Evolutionary conservation across 2,888 invertebrate species (phyloP).

Genomic region (Ochropleura leucogaster): DNA sequence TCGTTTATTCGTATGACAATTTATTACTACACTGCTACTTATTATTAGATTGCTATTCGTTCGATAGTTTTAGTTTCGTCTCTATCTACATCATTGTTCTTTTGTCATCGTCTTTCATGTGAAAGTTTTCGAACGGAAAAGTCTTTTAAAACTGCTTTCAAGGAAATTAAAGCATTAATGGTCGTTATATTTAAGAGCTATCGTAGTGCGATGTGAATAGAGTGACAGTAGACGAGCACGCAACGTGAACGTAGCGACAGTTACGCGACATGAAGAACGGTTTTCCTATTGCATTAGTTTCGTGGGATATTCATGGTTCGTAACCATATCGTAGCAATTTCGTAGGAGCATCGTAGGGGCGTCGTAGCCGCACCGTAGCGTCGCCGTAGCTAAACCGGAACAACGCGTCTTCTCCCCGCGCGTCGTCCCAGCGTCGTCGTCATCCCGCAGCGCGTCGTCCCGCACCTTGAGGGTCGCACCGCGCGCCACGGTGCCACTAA

Average conservation of each 20-base stretch:
- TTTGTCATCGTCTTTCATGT: slow-evolving; percentile 86
- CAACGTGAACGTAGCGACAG: slow-evolving; percentile 40
- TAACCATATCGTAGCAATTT: slow-evolving; percentile 13
- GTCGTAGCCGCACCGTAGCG: slow-evolving; percentile 13
- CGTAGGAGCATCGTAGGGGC: slow-evolving; percentile 20
- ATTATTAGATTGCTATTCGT: slow-evolving; percentile 24
- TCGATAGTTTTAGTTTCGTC: slow-evolving; percentile 61
- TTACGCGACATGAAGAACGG: neutral
- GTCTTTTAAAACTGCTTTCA: slow-evolving; percentile 89
- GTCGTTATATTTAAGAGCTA: slow-evolving; percentile 79
- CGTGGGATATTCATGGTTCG: neutral
- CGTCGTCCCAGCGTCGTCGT: slow-evolving; percentile 56
- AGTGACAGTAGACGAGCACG: slow-evolving; percentile 41
- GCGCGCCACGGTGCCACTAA: slow-evolving; percentile 86
- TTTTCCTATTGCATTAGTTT: neutral
- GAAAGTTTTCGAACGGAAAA: slow-evolving; percentile 89
- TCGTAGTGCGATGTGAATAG: slow-evolving; percentile 64
- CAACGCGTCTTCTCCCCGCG: neutral
- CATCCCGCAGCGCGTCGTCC: slow-evolving; percentile 58
- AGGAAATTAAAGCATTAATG: slow-evolving; percentile 90
- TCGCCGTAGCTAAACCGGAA: slow-evolving; percentile 21
- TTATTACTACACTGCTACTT: slow-evolving; percentile 8
- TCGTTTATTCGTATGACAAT: slow-evolving; percentile 32
- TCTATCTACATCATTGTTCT: slow-evolving; percentile 79
- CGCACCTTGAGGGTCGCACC: slow-evolving; percentile 75